phyloP scores from a whole-genome alignment of 2,888 invertebrate genomes.

The Smittia aterrima region DNA sequence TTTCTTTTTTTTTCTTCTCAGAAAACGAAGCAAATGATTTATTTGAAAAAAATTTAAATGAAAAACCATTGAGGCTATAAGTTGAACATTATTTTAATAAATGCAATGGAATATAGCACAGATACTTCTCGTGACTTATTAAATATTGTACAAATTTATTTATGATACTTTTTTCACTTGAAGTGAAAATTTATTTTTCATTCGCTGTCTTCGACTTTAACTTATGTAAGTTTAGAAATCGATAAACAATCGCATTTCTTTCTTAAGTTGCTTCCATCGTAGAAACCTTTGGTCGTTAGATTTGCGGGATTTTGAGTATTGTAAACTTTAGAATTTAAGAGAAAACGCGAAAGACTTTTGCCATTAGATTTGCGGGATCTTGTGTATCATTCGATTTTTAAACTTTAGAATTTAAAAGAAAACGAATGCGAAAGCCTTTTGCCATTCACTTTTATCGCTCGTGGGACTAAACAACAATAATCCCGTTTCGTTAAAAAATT shows the following conservation, averaged over 20 bases:
- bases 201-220: background rate
- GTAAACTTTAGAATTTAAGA: too few species aligned
- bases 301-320: background rate
- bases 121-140: slow-evolving; percentile 39
- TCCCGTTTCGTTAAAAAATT: too few species aligned
- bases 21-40: slow-evolving; percentile 37
- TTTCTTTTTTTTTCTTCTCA: slow-evolving; percentile 21
- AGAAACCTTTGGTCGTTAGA: too few species aligned
- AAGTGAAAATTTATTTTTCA: slow-evolving; percentile 38
- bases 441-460: too few species aligned
- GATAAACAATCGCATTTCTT: slow-evolving; percentile 14
- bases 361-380: background rate
- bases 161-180: slow-evolving; percentile 41
- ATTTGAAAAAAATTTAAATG: slow-evolving; percentile 41
- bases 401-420: too few species aligned
- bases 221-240: slow-evolving; percentile 21
- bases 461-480: too few species aligned
- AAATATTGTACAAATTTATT: slow-evolving; percentile 41
- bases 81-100: slow-evolving; percentile 41
- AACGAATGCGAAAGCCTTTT: too few species aligned
- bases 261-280: background rate
- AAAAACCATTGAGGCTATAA: slow-evolving; percentile 39
- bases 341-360: too few species aligned
- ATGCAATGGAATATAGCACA: slow-evolving; percentile 39
- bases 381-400: background rate